Conservation (phyloP, 2,888 invertebrate genomes). For the Dicyrtomina minuta region DNA sequence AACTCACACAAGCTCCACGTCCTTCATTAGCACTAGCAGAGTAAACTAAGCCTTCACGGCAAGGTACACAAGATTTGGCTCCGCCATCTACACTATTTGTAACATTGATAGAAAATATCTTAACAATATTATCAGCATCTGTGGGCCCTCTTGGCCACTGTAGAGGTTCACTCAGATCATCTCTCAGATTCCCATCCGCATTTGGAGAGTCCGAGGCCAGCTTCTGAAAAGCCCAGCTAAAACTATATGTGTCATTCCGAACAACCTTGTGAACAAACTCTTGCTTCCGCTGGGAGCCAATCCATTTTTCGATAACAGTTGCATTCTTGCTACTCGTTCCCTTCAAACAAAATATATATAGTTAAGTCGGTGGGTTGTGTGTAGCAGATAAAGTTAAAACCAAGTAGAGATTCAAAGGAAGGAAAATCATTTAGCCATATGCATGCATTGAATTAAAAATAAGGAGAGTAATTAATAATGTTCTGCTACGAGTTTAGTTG, state of each 20-base stretch:
- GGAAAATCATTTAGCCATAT: too few species aligned
- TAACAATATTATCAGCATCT: conserved; percentile 57
- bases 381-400: too few species aligned
- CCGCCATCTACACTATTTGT: conserved; percentile 62
- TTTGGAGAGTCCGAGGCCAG: conserved; percentile 48
- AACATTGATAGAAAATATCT: conserved; percentile 61
- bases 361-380: too few species aligned
- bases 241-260: conserved; percentile 57
- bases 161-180: conserved; percentile 32
- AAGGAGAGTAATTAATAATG: background rate
- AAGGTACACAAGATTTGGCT: conserved; percentile 61
- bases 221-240: conserved; percentile 60
- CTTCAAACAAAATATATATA: conserved; percentile 55
- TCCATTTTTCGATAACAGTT: conserved; percentile 58
- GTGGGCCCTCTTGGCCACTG: conserved; percentile 31
- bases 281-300: conserved; percentile 55
- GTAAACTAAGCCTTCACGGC: conserved; percentile 56
- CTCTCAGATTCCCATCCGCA: conserved; percentile 28
- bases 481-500: too few species aligned
- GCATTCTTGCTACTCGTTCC: conserved; percentile 56
- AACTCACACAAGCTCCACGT: conserved; percentile 40
- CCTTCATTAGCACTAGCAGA: conserved; percentile 31
- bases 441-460: conserved; percentile 8
- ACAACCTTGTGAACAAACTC: conserved; percentile 56
- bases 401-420: conserved; percentile 3